Evolutionary conservation across 2,888 invertebrate species (phyloP).

Genomic region (Tetramorium bicarinatum): DNA sequence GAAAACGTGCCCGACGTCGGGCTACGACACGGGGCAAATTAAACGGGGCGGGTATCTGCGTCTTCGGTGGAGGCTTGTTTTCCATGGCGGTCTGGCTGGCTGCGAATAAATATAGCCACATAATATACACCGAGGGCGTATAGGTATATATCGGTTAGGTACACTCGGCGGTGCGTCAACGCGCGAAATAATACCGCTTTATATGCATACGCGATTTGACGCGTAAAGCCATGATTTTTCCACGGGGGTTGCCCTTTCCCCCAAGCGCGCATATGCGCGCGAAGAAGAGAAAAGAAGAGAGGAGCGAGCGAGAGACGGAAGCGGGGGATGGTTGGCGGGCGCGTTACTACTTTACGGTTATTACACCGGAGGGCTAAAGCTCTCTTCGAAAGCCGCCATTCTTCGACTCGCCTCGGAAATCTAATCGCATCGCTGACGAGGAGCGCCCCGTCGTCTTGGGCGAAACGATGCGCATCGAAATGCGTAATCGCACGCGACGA

Average conservation of each 20-base stretch:
- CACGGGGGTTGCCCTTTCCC: constrained; percentile 74
- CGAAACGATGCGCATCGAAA: constrained; percentile 17
- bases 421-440: constrained; percentile 63
- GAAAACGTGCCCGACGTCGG: neutral
- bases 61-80: constrained; percentile 40
- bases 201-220: constrained; percentile 85
- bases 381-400: constrained; percentile 57
- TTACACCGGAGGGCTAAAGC: constrained; percentile 74
- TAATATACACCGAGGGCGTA: constrained; percentile 55
- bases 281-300: constrained; percentile 54
- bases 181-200: constrained; percentile 84
- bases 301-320: constrained; percentile 55
- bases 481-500: constrained; percentile 32
- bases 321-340: constrained; percentile 38
- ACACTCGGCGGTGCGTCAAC: constrained; percentile 75
- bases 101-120: constrained; percentile 55
- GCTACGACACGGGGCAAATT: neutral
- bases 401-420: constrained; percentile 54
- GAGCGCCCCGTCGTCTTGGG: constrained; percentile 32
- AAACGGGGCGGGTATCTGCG: neutral
- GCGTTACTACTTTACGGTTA: constrained; percentile 82
- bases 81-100: constrained; percentile 28
- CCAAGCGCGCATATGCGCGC: constrained; percentile 70
- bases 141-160: constrained; percentile 63
- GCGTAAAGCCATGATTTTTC: constrained; percentile 85